These are phyloP conservation scores for Nyctibius grandis DNA, from an alignment of 2,797 vertebrate genomes.

Conservation along the genomic window DNA sequence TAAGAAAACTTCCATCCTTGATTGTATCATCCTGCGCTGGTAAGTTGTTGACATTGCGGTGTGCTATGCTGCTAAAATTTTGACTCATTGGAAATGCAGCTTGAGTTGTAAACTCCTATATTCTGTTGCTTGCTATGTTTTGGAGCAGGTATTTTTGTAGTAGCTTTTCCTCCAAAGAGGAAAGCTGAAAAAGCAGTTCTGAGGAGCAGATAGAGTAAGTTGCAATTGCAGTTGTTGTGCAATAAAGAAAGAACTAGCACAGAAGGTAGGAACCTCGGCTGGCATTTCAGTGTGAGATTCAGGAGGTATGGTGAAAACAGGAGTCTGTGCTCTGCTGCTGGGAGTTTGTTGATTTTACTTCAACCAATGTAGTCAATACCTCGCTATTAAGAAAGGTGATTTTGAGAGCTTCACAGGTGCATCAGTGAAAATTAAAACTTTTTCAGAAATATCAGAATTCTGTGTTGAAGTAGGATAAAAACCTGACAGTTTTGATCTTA, in stretches of 20 bases:
- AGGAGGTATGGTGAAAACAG: neutral
- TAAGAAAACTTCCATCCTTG: neutral
- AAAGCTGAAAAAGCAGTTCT: neutral
- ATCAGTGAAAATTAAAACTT: neutral
- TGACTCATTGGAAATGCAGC: neutral
- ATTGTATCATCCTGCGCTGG: neutral
- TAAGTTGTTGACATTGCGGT: neutral
- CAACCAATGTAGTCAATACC: neutral
- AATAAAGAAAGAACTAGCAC: neutral
- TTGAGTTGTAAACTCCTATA: neutral
- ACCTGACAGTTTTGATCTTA: neutral
- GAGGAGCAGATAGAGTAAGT: neutral
- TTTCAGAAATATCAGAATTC: neutral
- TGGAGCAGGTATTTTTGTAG: neutral
- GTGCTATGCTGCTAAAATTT: neutral
- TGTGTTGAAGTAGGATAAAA: neutral
- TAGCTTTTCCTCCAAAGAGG: neutral
- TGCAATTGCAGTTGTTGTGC: neutral
- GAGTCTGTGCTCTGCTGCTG: neutral
- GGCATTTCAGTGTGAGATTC: neutral
- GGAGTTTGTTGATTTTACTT: neutral
- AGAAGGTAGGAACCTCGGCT: neutral
- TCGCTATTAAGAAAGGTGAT: neutral
- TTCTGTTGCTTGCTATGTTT: neutral
- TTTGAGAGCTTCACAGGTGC: neutral